Conservation (phyloP, 2,888 invertebrate species). For the Harpagoxenus sublaevis region DNA sequence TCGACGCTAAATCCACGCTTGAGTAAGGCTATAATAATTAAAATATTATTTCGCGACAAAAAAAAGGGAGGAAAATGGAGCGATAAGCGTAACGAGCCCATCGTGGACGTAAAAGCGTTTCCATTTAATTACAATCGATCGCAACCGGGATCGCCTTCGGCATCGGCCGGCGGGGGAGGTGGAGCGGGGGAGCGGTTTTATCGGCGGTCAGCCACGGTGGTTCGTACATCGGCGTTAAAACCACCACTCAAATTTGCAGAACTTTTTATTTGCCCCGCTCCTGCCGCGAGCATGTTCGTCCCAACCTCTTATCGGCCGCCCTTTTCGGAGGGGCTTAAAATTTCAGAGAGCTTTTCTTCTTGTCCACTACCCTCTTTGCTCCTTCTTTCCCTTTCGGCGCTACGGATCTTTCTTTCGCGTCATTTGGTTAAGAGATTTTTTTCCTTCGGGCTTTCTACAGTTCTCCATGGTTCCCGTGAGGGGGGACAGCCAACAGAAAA, state of each 20-base stretch:
- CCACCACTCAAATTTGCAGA: slow-evolving; percentile 81
- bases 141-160: slow-evolving; percentile 75
- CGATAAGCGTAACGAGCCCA: slow-evolving; percentile 51
- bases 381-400: not conserved
- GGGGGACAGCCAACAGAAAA: slow-evolving; percentile 59
- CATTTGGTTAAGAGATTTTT: slow-evolving; percentile 71
- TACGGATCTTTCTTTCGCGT: slow-evolving; percentile 39
- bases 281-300: slow-evolving; percentile 47
- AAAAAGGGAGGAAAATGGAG: slow-evolving; percentile 54
- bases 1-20: slow-evolving; percentile 35
- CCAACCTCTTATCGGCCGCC: slow-evolving; percentile 39
- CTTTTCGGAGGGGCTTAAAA: slow-evolving; percentile 62
- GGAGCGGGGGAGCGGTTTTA: slow-evolving; percentile 73
- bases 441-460: not conserved
- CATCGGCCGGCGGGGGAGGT: slow-evolving; percentile 63
- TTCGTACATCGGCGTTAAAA: slow-evolving; percentile 73
- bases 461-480: not conserved
- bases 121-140: slow-evolving; percentile 82
- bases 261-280: slow-evolving; percentile 73
- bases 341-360: slow-evolving; percentile 52
- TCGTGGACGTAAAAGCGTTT: slow-evolving; percentile 73
- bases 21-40: slow-evolving; percentile 31
- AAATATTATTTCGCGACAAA: slow-evolving; percentile 68
- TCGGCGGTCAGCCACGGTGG: slow-evolving; percentile 73
- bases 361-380: not conserved